Evolutionary conservation across 2,797 vertebrate species (phyloP), one percentile per base, ranked within the genome.

Genomic region (Manis pentadactyla): DNA sequence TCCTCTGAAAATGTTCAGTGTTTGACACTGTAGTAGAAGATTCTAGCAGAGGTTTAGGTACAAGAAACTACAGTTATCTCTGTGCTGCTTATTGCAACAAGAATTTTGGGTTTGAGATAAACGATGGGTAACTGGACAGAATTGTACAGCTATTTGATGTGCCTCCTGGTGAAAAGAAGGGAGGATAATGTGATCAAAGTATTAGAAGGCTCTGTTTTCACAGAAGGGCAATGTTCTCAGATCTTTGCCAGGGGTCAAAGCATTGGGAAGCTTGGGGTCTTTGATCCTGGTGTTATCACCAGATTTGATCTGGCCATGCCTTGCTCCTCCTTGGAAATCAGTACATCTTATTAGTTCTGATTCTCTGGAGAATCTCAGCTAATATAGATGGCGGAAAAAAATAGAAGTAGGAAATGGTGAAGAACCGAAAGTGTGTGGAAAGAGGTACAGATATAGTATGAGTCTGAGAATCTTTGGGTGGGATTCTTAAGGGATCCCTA

Each of bases 71-170:
- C 95, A 98, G 99, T 55, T 99, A 99, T 93, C 99, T 99, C 88
- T 99, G 99, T 98, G 99, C 99, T 0, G 94, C 99, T 81, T 99
- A 99, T 97, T 99, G 99, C 98, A 99, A 99, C 98, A 99, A 99
- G 98, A 99, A 98, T 84, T 99, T 99, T 0, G 99, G 99, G 42
- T 99, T 99, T 83, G 99, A 99, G 98, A 99, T 99, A 83, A 99
- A 99, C 98, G 99, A 99, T 2, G 99, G 99, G 66, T 99, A 99
- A 53, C 98, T 99, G 98, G 99, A 99, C 98, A 99, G 99, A 74
- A 94, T 99, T 94, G 99, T 99, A 99, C 99, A 99, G 95, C 98
- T 99, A 71, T 98, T 99, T 69, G 99, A 99, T n/a, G 98, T 99
- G 93, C 99, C 98, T 96, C 97, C 99, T 0, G 98, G 95, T 25